A percentile compares a stretch with the other conserved stretches of the same genome.
These are phyloP conservation scores for Hyperoodon ampullatus DNA, from an alignment of 2,113 vertebrate species.

Conservation along the genomic window DNA sequence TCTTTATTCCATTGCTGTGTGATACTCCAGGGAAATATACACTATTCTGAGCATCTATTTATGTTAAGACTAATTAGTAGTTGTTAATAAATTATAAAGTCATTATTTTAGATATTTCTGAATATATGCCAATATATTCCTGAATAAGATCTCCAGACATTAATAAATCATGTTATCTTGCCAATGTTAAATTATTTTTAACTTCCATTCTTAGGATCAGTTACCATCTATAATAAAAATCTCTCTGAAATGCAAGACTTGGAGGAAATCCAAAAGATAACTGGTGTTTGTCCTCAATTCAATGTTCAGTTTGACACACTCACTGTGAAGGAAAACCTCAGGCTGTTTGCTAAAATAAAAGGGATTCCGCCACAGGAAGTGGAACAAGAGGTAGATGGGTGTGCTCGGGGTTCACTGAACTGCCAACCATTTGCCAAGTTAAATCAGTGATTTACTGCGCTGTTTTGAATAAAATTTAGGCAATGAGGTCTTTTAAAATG, in stretches of 20 bases:
- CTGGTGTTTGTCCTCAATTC: conserved; percentile 94
- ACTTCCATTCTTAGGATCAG: conserved; percentile 84
- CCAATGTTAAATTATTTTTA: conserved; percentile 24
- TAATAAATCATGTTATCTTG: background rate
- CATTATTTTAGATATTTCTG: conserved; percentile 10
- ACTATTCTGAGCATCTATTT: background rate
- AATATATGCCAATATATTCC: background rate
- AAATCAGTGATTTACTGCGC: background rate
- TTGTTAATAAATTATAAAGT: background rate
- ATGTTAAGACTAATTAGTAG: background rate
- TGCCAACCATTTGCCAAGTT: background rate
- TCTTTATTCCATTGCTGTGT: background rate
- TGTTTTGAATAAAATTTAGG: background rate
- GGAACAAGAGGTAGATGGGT: conserved; percentile 85
- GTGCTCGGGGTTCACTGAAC: background rate
- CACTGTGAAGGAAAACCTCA: conserved; percentile 95
- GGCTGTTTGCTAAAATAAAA: conserved; percentile 93
- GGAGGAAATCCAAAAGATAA: conserved; percentile 88
- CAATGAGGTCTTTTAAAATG: background rate
- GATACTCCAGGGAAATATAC: background rate
- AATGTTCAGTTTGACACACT: conserved; percentile 94
- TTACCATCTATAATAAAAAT: conserved; percentile 88
- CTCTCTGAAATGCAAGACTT: conserved; percentile 87
- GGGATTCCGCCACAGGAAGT: conserved; percentile 87
- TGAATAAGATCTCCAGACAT: background rate